A percentile compares a stretch with the other conserved stretches of the same genome.
Conservation (phyloP, 2,888 invertebrate genomes). For the Myopa tessellatipennis region DNA sequence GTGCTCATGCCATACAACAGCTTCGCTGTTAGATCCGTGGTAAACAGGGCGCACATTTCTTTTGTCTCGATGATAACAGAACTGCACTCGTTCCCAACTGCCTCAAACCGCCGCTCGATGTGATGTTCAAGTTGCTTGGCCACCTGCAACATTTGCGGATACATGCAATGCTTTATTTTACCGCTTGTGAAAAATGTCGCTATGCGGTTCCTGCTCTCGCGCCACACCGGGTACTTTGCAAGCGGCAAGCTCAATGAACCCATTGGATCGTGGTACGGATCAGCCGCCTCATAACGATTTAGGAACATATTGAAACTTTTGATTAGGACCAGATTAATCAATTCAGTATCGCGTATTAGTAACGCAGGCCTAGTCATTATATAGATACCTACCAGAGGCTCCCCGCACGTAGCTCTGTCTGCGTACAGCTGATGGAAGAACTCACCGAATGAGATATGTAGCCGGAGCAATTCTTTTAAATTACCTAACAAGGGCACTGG, state of each 20-base stretch:
- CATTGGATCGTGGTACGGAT: constrained; percentile 53
- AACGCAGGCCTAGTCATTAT: constrained; percentile 68
- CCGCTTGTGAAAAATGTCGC: constrained; percentile 59
- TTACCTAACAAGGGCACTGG: constrained; percentile 65
- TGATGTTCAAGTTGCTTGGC: constrained; percentile 53
- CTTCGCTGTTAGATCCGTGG: constrained; percentile 61
- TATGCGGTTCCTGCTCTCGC: constrained; percentile 56
- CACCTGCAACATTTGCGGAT: constrained; percentile 58
- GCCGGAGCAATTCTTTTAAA: constrained; percentile 59
- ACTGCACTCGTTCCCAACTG: no score
- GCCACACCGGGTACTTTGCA: constrained; percentile 60
- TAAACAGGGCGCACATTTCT: constrained; percentile 60
- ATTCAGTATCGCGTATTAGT: constrained; percentile 66
- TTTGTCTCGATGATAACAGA: constrained; percentile 50
- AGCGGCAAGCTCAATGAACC: constrained; percentile 56
- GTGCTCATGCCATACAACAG: constrained; percentile 58
- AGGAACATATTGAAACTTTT: constrained; percentile 60
- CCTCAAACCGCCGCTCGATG: constrained; percentile 41
- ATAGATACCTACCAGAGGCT: constrained; percentile 62
- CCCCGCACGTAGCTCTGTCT: constrained; percentile 45
- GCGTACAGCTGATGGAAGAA: constrained; percentile 63
- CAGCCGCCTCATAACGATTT: constrained; percentile 62
- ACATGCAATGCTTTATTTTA: constrained; percentile 59
- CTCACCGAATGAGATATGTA: constrained; percentile 60
- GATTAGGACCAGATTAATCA: constrained; percentile 66